Evolutionary conservation across 2,113 vertebrate genomes (phyloP), one percentile per base, ranked within the genome.

Genomic region (Clarias macrocephalus): DNA sequence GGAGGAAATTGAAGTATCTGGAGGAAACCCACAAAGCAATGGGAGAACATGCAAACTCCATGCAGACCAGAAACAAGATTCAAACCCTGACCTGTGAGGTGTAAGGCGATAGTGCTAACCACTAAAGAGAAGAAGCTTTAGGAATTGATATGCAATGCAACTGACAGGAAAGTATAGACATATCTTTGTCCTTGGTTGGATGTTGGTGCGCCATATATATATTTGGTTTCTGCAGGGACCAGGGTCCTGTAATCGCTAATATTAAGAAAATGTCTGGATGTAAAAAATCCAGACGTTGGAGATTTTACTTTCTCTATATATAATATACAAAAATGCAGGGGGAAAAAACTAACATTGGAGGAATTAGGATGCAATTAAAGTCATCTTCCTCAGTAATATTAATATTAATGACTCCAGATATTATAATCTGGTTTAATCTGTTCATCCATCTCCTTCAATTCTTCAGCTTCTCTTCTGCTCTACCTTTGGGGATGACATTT

Each of bases 401-500:
- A 52, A 48, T n/a, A 15, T 77, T 52, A n/a, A 21, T 42, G 33
- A 72, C 18, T 37, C 16, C 16, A 73, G 9, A 48, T 23, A 73
- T 73, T 23, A 73, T 13, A 48, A 52, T 52, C 21, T 52, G 73
- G 73, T 76, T 12, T 52, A 52, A 76, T 52, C 70, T 73, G 21
- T 91, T 90, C 91, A 81, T 90, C 88, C 93, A 76, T 90, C 88
- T 83, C 66, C 73, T 59, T 66, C 80, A 65, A 1, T 82, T 48
- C 33, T n/a, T 82, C 25, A 18, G 28, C 62, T 89, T 92, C 89
- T 89, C 84, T 90, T 91, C 90, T 89, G 91, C 86, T 85, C 89
- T 72, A 90, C 90, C 91, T 92, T 93, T 91, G 92, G 90, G 91
- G 72, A 91, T 94, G 93, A 93, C 92, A 92, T 90, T 91, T 91